Conservation (phyloP, 2,888 invertebrate species). For the Eueremaeus valkanovi region DNA sequence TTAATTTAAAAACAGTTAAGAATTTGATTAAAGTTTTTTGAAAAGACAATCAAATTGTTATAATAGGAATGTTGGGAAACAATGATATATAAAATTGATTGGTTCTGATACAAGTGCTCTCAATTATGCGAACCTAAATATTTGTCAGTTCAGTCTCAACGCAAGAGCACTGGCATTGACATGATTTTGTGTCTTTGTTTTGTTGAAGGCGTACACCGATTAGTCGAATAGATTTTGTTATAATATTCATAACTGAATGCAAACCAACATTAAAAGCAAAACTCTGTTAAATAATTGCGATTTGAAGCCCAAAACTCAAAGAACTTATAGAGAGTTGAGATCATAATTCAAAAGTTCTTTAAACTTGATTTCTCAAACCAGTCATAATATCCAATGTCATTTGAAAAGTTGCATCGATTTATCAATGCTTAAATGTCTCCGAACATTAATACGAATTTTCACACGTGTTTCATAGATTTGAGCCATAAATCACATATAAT, state of each 20-base stretch:
- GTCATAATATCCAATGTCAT: background rate
- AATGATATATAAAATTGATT: too few relatives aligned
- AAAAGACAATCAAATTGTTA: too few relatives aligned
- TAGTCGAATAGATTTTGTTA: background rate
- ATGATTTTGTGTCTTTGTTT: too few relatives aligned
- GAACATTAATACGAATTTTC: background rate
- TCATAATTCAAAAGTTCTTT: conserved; percentile 1
- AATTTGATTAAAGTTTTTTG: too few relatives aligned
- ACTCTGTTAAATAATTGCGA: background rate
- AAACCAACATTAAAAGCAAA: background rate
- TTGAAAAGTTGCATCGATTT: background rate
- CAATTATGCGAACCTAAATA: too few relatives aligned
- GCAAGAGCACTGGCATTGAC: background rate
- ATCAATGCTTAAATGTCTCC: background rate
- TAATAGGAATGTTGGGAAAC: too few relatives aligned
- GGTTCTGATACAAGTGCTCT: too few relatives aligned
- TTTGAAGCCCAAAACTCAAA: background rate
- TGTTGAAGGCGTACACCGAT: too few relatives aligned
- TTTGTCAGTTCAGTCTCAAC: too few relatives aligned
- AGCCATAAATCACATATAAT: background rate
- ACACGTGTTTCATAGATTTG: background rate
- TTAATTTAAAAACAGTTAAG: too few relatives aligned
- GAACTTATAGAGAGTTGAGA: background rate
- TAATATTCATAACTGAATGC: background rate
- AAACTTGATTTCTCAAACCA: background rate